Conservation (phyloP, 2,113 vertebrate genomes). For the Leucopternis melanops region DNA sequence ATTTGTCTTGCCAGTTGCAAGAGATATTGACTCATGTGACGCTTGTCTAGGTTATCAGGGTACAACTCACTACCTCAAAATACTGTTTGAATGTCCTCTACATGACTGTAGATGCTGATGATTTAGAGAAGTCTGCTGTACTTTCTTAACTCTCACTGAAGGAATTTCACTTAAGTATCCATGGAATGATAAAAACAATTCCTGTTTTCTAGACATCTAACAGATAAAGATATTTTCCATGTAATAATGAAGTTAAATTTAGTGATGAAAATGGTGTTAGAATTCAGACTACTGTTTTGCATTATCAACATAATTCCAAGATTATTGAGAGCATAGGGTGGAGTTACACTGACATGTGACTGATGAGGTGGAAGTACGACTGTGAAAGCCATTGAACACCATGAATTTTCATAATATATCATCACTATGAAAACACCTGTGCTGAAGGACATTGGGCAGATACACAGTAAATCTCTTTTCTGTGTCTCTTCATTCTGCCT, state of each 20-base stretch:
- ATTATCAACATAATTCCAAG: slow-evolving; percentile 51
- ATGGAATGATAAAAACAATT: slow-evolving; percentile 5
- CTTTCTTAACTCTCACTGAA: not conserved
- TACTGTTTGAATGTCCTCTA: not conserved
- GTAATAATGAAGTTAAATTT: slow-evolving; percentile 30
- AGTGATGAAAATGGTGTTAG: not conserved
- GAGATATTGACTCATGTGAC: not conserved
- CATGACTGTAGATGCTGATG: not conserved
- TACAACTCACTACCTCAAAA: not conserved
- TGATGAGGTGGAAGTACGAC: slow-evolving; percentile 70
- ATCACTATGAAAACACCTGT: slow-evolving; percentile 72
- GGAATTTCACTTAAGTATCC: slow-evolving; percentile 20
- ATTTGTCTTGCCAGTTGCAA: not conserved
- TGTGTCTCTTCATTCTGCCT: not conserved
- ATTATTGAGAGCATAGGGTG: slow-evolving; percentile 25
- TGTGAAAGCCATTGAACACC: slow-evolving; percentile 67
- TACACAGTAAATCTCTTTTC: slow-evolving; percentile 26
- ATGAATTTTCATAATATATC: slow-evolving; percentile 66
- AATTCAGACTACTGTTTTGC: slow-evolving; percentile 37
- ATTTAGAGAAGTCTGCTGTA: not conserved
- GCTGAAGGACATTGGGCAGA: slow-evolving; percentile 55
- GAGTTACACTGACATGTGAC: slow-evolving; percentile 66
- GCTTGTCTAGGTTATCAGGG: not conserved
- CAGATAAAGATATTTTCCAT: not conserved
- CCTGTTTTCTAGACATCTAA: not conserved